These are phyloP conservation scores for Agrotis exclamationis DNA, from an alignment of 2,888 invertebrate species.

Conservation along the genomic window DNA sequence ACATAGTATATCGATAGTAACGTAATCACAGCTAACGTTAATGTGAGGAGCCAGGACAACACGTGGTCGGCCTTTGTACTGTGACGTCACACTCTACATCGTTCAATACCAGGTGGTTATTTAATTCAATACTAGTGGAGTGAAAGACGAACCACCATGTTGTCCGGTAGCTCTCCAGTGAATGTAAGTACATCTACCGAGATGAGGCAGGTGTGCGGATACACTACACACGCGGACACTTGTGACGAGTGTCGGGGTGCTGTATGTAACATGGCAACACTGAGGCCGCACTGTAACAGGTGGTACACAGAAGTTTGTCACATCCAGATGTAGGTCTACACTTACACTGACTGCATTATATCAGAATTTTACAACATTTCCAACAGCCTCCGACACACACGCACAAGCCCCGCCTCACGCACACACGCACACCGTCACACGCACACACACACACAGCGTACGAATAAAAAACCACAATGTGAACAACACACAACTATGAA, in stretches of 20 bases:
- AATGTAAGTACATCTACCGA: constrained; percentile 59
- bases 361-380: too few species aligned
- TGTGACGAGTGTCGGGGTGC: constrained; percentile 11
- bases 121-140: neutral
- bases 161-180: constrained; percentile 27
- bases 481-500: constrained; percentile 75
- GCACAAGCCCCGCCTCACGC: constrained; percentile 25
- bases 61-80: constrained; percentile 11
- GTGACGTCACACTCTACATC: neutral
- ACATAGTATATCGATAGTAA: constrained; percentile 54
- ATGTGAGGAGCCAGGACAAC: constrained; percentile 22
- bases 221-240: constrained; percentile 16
- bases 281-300: neutral
- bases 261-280: too few species aligned
- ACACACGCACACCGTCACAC: constrained; percentile 31
- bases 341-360: neutral
- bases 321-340: neutral
- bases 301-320: neutral
- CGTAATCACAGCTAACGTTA: constrained; percentile 65
- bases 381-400: constrained; percentile 13
- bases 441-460: constrained; percentile 59
- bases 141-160: neutral
- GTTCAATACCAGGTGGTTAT: neutral
- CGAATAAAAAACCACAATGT: constrained; percentile 69
- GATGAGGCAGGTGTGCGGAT: constrained; percentile 54